phyloP scores from a whole-genome alignment of 1,140 invertebrate species.

The Matsumurasca onukii region DNA sequence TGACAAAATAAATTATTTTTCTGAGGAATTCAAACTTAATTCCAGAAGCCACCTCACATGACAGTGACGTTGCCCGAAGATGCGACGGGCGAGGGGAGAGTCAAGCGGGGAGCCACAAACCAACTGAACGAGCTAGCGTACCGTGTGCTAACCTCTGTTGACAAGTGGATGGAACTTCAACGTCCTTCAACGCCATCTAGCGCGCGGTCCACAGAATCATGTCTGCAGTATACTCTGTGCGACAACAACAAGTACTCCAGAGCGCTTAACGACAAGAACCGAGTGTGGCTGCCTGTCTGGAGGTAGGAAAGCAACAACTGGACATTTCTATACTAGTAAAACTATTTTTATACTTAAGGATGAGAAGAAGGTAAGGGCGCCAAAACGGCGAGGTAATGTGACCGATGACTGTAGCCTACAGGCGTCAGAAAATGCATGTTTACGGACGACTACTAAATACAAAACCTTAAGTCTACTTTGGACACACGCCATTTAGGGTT shows the following conservation, averaged over 20 bases:
- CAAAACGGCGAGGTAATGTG: too few species aligned
- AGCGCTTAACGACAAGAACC: conserved; percentile 51
- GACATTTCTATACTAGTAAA: background rate
- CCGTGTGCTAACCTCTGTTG: conserved; percentile 54
- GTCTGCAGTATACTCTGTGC: conserved; percentile 61
- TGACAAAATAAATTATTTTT: conserved; percentile 28
- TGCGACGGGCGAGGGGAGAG: background rate
- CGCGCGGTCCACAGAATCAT: conserved; percentile 53
- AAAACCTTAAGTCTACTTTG: background rate
- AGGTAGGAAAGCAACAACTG: conserved; percentile 50
- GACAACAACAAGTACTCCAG: conserved; percentile 62
- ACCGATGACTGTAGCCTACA: background rate
- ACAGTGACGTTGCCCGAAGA: conserved; percentile 38
- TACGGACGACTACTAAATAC: background rate
- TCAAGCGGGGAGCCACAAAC: conserved; percentile 8
- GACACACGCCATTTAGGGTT: background rate
- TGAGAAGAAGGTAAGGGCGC: too few species aligned
- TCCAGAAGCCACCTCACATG: conserved; percentile 51
- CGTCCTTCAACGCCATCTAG: conserved; percentile 46
- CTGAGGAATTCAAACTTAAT: conserved; percentile 46
- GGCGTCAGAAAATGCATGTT: background rate
- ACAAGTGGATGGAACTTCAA: conserved; percentile 47
- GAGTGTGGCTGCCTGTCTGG: conserved; percentile 68
- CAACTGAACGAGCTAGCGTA: conserved; percentile 57
- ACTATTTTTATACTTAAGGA: too few species aligned